Base-by-base conservation (phyloP, 2,888 invertebrate genomes). In the Eueremaeus valkanovi region DNA sequence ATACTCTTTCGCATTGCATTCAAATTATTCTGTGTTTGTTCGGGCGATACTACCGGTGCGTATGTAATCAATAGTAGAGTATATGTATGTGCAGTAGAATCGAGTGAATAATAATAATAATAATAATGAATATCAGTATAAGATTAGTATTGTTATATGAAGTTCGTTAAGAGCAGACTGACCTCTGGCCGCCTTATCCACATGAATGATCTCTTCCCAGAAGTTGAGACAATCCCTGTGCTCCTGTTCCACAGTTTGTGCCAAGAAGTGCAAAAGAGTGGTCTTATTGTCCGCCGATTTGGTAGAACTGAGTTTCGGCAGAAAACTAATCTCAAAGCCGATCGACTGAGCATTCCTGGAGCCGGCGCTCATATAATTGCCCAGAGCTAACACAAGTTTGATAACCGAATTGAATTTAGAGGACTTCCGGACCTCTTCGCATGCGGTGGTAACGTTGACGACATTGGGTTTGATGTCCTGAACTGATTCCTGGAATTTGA, bases 321-420 rank as follows among this genome's bases (percentile, higher is more conserved):
- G 86, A 82, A 92, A 97, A 82, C 91, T 95, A 81, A 99, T 93
- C 84, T 99, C 97, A 84, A 98, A 99, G 0, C 95, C 99, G 81
- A 92, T 92, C 0, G 96, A 94, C 79, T 92, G 92, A 0, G 92
- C 95, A 82, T 96, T 95, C 81, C 90, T 90, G 9, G 95, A 93
- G 0, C 96, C 96, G 0, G 93, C 89, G 84, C 98, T 98, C 92
- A 99, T 93, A 82, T 93, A 95, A 85, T 99, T 99, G 3, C 98
- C 98, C 29, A 97, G 86, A 16, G 96, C 84, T 0, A 99, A 86
- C 77, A 98, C 88, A 0, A 98, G 85, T 83, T 97, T 93, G 18
- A 99, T 84, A 72, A 99, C 90, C 83, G 89, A 90, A 0, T 92
- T 90, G 83, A 99, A 95, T 82, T 95, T 96, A 79, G 88, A 88